Evolutionary conservation across 2,113 vertebrate genomes (phyloP), one percentile per base, ranked within the genome.

Genomic region (Oreochromis spilurus): DNA sequence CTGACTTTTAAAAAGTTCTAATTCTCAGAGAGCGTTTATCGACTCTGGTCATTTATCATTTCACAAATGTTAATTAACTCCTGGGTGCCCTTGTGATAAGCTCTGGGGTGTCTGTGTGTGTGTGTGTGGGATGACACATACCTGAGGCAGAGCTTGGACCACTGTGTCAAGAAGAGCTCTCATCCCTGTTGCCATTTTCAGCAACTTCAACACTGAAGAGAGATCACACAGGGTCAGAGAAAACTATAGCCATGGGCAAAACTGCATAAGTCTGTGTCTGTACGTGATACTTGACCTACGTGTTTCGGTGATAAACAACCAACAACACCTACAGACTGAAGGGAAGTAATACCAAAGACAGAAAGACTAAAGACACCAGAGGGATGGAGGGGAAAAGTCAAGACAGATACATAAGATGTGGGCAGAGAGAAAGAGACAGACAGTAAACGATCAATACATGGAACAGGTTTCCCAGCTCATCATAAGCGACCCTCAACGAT

Each of bases 121-220:
- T 81, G 84, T 9, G 57, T 14, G 24, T 8, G 19, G 5, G 58
- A 81, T 19, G 81, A 38, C 36, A 79, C 84, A 26, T 82, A 96
- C 98, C 98, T 99, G 98, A 82, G 98, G 98, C 87, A 99, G 96
- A 1, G 98, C 98, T 89, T 99, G 98, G 11, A 99, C 98, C 92
- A 99, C 98, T 0, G 98, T 99, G 91, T 99, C 98, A 80, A 99
- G 96, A 81, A 99, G 95, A 29, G 98, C 98, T 86, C 98, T 96
- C 98, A 99, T 99, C 81, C 98, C 98, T 0, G 98, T 99, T 48
- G 98, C 98, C 98, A 99, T 99, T 96, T 99, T 99, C 90, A 99
- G 94, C 87, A 99, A 94, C 89, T 99, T 99, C 93, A 99, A 92
- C 89, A 99, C 98, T 99, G 85, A 21, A 84, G 31, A 90, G 84